These are phyloP conservation scores for Parasteatoda lunata DNA, from an alignment of 2,888 invertebrate genomes.

Conservation along the genomic window DNA sequence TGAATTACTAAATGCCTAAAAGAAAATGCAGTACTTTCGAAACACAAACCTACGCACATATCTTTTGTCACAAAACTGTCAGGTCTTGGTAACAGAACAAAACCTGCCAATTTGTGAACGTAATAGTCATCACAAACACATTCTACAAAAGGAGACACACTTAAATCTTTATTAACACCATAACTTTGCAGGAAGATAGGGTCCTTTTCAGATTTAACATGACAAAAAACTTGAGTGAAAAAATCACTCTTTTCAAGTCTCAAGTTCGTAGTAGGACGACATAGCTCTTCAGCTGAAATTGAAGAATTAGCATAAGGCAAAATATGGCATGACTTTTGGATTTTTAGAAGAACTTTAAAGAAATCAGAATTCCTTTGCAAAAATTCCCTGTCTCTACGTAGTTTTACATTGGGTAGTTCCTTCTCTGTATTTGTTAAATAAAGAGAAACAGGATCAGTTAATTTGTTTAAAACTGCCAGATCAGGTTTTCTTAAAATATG, in stretches of 20 bases:
- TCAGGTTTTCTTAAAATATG: conserved; percentile 26
- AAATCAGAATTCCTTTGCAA: conserved; percentile 22
- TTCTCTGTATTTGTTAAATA: conserved; percentile 4
- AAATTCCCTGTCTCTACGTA: conserved; percentile 28
- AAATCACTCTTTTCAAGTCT: conserved; percentile 33
- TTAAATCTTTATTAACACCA: conserved; percentile 25
- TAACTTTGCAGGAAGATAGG: conserved; percentile 15
- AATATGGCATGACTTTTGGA: conserved; percentile 21
- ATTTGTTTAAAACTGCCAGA: conserved; percentile 9
- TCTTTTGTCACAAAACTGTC: conserved; percentile 22
- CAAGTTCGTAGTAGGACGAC: neutral
- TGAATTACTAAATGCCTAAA: conserved; percentile 9
- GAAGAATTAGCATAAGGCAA: conserved; percentile 21
- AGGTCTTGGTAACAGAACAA: conserved; percentile 14
- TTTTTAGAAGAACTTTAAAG: conserved; percentile 11
- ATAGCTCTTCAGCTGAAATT: conserved; percentile 9
- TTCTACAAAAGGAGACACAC: neutral
- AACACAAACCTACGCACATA: conserved; percentile 26
- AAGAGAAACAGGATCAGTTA: neutral
- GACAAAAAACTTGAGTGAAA: conserved; percentile 25
- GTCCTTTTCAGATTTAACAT: conserved; percentile 21
- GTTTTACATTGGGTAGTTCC: neutral
- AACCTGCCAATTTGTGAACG: conserved; percentile 33
- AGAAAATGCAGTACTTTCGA: conserved; percentile 19
- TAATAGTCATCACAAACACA: neutral